phyloP scores from a whole-genome alignment of 2,888 invertebrate species.

The Norana najaformis region DNA sequence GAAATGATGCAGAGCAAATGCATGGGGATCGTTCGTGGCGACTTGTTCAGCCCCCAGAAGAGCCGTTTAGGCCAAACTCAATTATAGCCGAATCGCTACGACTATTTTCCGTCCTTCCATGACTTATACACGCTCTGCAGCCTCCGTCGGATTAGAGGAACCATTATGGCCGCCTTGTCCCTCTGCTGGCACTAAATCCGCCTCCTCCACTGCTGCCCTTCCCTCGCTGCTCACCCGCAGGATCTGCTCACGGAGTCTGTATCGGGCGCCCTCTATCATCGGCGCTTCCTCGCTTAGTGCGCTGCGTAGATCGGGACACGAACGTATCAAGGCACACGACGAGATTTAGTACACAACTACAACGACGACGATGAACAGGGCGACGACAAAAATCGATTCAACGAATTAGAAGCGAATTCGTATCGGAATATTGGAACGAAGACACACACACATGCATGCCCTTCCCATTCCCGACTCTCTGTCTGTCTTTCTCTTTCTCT shows the following conservation, averaged over 20 bases:
- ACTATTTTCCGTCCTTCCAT: not conserved
- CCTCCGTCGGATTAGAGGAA: not conserved
- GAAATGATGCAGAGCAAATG: not conserved
- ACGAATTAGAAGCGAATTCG: not conserved
- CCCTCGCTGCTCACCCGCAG: not conserved
- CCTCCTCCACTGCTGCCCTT: not conserved
- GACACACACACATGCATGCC: not conserved
- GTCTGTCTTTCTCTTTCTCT: not conserved
- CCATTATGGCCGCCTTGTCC: not conserved
- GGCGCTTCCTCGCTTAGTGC: not conserved
- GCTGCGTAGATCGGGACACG: conserved; percentile 5
- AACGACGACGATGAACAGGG: not conserved
- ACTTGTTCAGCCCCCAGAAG: not conserved
- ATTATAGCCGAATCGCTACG: not conserved
- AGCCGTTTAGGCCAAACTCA: not conserved
- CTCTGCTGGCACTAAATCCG: not conserved
- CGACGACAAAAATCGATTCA: not conserved
- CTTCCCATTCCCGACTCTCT: not conserved
- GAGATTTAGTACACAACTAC: not conserved
- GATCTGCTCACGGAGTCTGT: too few relatives aligned
- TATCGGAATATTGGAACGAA: not conserved
- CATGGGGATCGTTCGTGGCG: not conserved
- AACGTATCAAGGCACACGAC: not conserved
- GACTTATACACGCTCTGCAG: not conserved
- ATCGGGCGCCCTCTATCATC: not conserved